A percentile compares a stretch with the other conserved stretches of the same genome.
These are phyloP conservation scores for Acanthopagrus latus DNA, from an alignment of 2,797 vertebrate genomes.

Conservation along the genomic window DNA sequence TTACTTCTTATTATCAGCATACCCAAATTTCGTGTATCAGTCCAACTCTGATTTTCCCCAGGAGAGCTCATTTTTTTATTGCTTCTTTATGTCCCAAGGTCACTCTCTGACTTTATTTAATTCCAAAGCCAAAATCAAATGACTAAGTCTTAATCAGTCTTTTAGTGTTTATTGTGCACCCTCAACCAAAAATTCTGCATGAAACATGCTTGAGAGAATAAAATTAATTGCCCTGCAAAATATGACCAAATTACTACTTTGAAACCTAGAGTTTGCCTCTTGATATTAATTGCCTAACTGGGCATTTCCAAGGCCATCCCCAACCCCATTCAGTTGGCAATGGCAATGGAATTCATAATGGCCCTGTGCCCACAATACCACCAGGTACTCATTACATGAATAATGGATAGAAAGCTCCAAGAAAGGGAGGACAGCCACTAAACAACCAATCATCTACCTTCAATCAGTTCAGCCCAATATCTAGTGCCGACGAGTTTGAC, in stretches of 20 bases:
- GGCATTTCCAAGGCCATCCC: slow-evolving; percentile 72
- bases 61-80: neutral
- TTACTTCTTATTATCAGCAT: too few species aligned
- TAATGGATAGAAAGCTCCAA: slow-evolving; percentile 86
- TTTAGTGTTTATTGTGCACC: too few species aligned
- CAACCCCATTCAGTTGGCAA: slow-evolving; percentile 60
- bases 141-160: neutral
- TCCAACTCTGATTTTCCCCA: neutral
- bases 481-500: slow-evolving; percentile 96
- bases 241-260: neutral
- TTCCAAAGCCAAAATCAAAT: neutral
- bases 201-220: neutral
- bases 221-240: neutral
- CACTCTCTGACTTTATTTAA: neutral
- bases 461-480: slow-evolving; percentile 97
- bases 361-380: slow-evolving; percentile 80
- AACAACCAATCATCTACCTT: slow-evolving; percentile 84
- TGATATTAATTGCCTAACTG: neutral
- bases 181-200: neutral
- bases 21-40: too few species aligned
- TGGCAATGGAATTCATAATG: slow-evolving; percentile 87
- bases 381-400: slow-evolving; percentile 84
- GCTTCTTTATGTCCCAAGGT: neutral
- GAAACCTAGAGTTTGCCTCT: neutral
- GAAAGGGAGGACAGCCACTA: slow-evolving; percentile 79